phyloP scores from a whole-genome alignment of 2,888 invertebrate genomes.

The Unio delphinus region DNA sequence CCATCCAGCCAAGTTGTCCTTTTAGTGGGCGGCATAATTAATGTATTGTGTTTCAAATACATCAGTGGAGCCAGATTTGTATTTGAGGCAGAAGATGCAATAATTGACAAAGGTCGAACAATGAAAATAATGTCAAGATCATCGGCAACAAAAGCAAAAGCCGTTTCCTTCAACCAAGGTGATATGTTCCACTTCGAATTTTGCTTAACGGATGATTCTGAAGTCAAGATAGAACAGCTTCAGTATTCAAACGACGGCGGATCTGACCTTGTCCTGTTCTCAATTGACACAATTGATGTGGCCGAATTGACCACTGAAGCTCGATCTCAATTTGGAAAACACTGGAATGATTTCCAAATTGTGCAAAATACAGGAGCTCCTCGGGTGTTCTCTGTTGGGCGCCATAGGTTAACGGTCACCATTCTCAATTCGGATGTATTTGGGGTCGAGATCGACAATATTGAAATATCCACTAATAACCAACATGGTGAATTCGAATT shows the following conservation, averaged over 20 bases:
- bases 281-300: conserved; percentile 22
- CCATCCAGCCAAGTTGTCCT: no score
- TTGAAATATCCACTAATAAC: conserved; percentile 21
- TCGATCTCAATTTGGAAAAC: conserved; percentile 17
- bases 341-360: conserved; percentile 28
- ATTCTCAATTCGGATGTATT: conserved; percentile 30
- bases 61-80: no score
- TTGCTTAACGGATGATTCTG: conserved; percentile 30
- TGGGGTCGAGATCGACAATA: conserved; percentile 48
- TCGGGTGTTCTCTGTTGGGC: conserved; percentile 16
- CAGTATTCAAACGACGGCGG: conserved; percentile 42
- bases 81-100: no score
- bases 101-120: no score
- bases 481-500: conserved; percentile 27
- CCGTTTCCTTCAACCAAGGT: conserved; percentile 28
- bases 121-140: conserved; percentile 8
- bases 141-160: conserved; percentile 18
- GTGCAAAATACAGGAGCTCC: conserved; percentile 1
- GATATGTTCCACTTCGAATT: conserved; percentile 23
- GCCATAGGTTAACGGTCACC: conserved; percentile 28
- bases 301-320: conserved; percentile 17
- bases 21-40: no score
- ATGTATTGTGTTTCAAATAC: no score
- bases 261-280: conserved; percentile 21
- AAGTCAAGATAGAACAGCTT: conserved; percentile 23